Evolutionary conservation across 2,113 vertebrate genomes (phyloP), one percentile per base, ranked within the genome.

Genomic region (Microcebus lehilahytsara): DNA sequence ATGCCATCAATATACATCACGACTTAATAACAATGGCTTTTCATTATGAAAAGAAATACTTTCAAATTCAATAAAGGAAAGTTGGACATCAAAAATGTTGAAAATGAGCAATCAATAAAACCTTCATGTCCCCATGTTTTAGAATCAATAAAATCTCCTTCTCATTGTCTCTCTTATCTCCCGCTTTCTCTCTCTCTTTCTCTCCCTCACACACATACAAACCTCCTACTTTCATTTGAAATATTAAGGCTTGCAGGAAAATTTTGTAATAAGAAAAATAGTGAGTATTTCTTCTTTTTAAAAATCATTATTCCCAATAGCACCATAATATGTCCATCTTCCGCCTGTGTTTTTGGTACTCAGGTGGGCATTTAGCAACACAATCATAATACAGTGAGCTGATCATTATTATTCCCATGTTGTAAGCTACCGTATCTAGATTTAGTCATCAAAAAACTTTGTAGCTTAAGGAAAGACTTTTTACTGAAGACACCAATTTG

Each of bases 401-500:
- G 13, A 83, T 84, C 25, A 25, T 94, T 87, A 79, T 40, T 46
- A 56, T 17, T 51, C 40, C 34, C 7, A 83, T 56, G 62, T 80
- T 40, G 46, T 89, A 91, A 96, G 78, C 74, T 89, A 49, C 40
- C 85, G 5, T 91, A 85, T 60, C 72, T 93, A 96, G 78, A 95
- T 83, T 83, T 85, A 53, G 42, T 81, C 58, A 89, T 94, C 83
- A 96, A 79, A 93, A 91, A 86, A 74, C 14, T 93, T 91, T 42
- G 9, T 53, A 64, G 32, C 74, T 96, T 32, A 85, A 96, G 46
- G 83, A 94, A 84, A 85, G 88, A 58, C 67, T 83, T 79, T 91
- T 93, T 80, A 72, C 56, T 93, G 95, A 91, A 96, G 74, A 97
- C 37, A 86, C 17, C 46, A 71, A 80, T 97, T 96, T 96, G 83